Evolutionary conservation across 1,140 invertebrate genomes (phyloP), one percentile per base, ranked within the genome.

Genomic region (Drosophila albomicans): DNA sequence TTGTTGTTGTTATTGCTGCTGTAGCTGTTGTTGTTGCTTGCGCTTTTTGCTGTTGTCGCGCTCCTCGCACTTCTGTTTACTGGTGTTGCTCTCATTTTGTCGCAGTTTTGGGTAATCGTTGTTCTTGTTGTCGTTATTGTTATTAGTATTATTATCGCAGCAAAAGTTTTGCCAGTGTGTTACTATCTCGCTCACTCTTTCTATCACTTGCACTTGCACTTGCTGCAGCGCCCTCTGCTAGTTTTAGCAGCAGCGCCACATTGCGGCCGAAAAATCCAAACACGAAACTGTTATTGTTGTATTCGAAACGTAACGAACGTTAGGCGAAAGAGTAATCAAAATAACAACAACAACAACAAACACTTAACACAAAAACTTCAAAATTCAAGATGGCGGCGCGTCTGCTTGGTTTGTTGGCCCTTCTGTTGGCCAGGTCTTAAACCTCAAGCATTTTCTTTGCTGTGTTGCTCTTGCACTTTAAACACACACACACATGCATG

Each of bases 321-420:
- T 65, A 54, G 20, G 30, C 8, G 63, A 66, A 59, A 51, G 62
- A 68, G 59, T 64, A 48, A 72, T 15, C 35, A 20, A 68, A 64
- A 64, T 49, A 20, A 20, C 43, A 64, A 58, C 46, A 58, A 58
- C 46, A 58, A 57, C 11, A 54, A 57, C 11, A 54, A 64, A 51
- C 59, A 72, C 45, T 62, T 62, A 62, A 45, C 11, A 59, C 46
- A 59, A 59, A 75, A 75, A 67, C 66, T 79, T 66, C 77, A 79
- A 79, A 67, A 71, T 79, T 66, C 77, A 79, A 79, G 48, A 79
- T 79, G 77, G 77, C 73, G 76, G 46, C 58, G 16, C 63, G 58
- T 48, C 58, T 62, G 35, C 25, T 43, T 32, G 54, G 38, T 67
- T 67, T 78, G 63, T 75, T 81, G 65, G 78, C 78, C 51, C 79